Conservation (phyloP, 2,113 vertebrate genomes). For the Actinemys pallida region DNA sequence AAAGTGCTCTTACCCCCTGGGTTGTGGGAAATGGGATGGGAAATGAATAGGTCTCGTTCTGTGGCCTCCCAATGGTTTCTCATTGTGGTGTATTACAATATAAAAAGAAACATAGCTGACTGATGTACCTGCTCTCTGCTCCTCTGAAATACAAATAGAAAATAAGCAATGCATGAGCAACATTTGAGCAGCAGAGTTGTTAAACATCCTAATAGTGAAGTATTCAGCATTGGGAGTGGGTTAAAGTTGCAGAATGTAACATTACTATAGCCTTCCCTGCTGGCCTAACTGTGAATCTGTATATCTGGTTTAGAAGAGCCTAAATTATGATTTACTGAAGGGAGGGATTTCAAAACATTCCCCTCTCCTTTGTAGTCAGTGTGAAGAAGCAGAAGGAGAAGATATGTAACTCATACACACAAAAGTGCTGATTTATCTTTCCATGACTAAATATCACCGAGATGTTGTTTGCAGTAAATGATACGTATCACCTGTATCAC, state of each 20-base stretch:
- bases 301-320: background rate
- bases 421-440: background rate
- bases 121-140: background rate
- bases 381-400: background rate
- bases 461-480: background rate
- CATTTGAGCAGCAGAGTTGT: background rate
- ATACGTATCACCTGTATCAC: rapidly evolving
- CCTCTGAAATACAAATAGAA: constrained; percentile 24
- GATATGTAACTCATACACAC: background rate
- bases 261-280: background rate
- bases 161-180: background rate
- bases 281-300: background rate
- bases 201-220: background rate
- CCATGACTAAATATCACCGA: background rate
- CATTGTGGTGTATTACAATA: background rate
- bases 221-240: background rate
- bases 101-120: background rate
- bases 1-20: constrained; percentile 13
- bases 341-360: background rate
- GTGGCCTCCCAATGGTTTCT: background rate
- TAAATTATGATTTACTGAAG: background rate
- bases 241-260: background rate
- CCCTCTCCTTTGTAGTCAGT: background rate
- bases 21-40: constrained; percentile 8
- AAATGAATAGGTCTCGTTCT: constrained; percentile 34